Evolutionary conservation across 1,140 invertebrate genomes (phyloP).

Genomic region (Macrobrachium rosenbergii): DNA sequence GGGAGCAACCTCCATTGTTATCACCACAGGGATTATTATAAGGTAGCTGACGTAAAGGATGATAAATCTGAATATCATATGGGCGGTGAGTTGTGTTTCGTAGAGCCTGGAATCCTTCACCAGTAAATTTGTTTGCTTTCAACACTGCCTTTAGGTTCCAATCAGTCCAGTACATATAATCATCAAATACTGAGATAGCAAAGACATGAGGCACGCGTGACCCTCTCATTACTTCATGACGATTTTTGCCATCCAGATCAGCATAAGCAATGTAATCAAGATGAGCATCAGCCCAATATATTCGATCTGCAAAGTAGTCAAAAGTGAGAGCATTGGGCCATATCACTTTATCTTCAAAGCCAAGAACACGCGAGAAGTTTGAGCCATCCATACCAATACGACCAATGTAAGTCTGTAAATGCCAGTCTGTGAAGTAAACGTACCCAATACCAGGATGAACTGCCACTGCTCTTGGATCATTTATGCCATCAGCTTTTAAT

Average conservation of each 20-base stretch:
- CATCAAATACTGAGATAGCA: conserved; percentile 93
- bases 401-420: conserved; percentile 93
- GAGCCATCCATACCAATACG: conserved; percentile 97
- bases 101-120: conserved; percentile 81
- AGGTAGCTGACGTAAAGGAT: conserved; percentile 85
- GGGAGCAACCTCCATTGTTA: conserved; percentile 97
- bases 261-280: conserved; percentile 96
- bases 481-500: conserved; percentile 83
- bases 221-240: conserved; percentile 86
- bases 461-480: conserved; percentile 92
- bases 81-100: conserved; percentile 94
- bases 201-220: conserved; percentile 91
- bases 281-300: conserved; percentile 99
- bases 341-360: conserved; percentile 93
- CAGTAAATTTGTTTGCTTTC: conserved; percentile 90
- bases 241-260: conserved; percentile 89
- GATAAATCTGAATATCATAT: conserved; percentile 93
- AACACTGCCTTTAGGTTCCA: conserved; percentile 88
- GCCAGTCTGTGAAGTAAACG: conserved; percentile 96
- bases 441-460: conserved; percentile 96
- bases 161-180: conserved; percentile 97
- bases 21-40: conserved; percentile 91
- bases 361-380: conserved; percentile 90
- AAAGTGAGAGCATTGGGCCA: conserved; percentile 98
- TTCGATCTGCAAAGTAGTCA: conserved; percentile 94